These are phyloP conservation scores for Heterodera schachtii DNA, from an alignment of 1,140 invertebrate genomes.

Conservation along the genomic window DNA sequence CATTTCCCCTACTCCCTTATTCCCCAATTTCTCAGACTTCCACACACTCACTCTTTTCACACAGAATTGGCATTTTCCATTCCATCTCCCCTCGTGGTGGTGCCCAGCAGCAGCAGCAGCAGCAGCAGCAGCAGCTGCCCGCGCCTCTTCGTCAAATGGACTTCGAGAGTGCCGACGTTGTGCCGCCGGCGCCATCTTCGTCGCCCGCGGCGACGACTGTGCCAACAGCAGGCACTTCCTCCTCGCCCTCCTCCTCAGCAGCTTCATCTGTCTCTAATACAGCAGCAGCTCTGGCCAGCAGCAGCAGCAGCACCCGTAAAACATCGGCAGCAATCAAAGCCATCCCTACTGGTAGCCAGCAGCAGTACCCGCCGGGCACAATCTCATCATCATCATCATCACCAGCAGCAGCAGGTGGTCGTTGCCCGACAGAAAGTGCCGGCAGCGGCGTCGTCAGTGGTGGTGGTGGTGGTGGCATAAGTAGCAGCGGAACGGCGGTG, in stretches of 20 bases:
- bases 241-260: background rate
- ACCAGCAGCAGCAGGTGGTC: background rate
- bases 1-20: background rate
- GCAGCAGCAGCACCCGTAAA: background rate
- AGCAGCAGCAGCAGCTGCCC: too few relatives aligned
- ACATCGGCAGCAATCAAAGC: background rate
- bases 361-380: too few relatives aligned
- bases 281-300: background rate
- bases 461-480: too few relatives aligned
- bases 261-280: background rate
- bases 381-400: too few relatives aligned
- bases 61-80: background rate
- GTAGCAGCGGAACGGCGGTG: too few relatives aligned
- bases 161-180: background rate
- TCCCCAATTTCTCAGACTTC: too few relatives aligned
- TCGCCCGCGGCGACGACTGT: conserved; percentile 2
- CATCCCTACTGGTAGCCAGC: too few relatives aligned
- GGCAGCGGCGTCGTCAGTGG: too few relatives aligned
- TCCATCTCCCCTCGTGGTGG: background rate
- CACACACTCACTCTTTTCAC: background rate
- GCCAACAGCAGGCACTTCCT: background rate
- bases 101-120: too few relatives aligned
- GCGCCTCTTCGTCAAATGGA: background rate
- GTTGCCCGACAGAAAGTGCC: background rate
- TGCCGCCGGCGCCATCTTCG: background rate